Conservation (phyloP, 35 echinoderm and acorn worm genomes). For the Ophioderma brevispina region DNA sequence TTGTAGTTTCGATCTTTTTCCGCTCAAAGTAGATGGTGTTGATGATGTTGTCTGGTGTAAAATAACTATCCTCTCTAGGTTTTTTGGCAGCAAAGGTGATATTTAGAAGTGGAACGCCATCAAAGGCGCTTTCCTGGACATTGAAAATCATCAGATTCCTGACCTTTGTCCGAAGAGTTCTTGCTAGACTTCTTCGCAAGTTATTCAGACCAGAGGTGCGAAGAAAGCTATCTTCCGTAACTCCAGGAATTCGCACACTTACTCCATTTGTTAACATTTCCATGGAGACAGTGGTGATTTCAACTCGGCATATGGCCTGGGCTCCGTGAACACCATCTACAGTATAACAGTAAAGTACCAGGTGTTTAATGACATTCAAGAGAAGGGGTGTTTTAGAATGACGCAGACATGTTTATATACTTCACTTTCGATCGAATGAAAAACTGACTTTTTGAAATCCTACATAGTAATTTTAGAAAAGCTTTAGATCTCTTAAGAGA, state of each 20-base stretch:
- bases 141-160: conserved; percentile 81
- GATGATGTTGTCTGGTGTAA: conserved; percentile 66
- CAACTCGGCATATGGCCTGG: conserved; percentile 58
- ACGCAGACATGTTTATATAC: no score
- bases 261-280: conserved; percentile 74
- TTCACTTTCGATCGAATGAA: no score
- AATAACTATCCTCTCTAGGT: conserved; percentile 46
- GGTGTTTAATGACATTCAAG: no score
- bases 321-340: conserved; percentile 77
- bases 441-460: no score
- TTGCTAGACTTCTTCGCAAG: conserved; percentile 46
- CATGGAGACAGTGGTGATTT: conserved; percentile 58
- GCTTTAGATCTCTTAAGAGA: no score
- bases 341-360: no score
- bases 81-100: conserved; percentile 72
- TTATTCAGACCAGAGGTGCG: conserved; percentile 22
- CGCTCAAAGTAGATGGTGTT: conserved; percentile 79
- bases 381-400: no score
- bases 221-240: conserved; percentile 70
- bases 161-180: conserved; percentile 39
- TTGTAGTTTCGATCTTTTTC: conserved; percentile 57
- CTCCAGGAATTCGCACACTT: conserved; percentile 60
- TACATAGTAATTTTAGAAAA: no score
- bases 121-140: conserved; percentile 58
- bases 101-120: conserved; percentile 43